Base-by-base conservation (phyloP, 2,888 invertebrate species). In the Pocota personata region DNA sequence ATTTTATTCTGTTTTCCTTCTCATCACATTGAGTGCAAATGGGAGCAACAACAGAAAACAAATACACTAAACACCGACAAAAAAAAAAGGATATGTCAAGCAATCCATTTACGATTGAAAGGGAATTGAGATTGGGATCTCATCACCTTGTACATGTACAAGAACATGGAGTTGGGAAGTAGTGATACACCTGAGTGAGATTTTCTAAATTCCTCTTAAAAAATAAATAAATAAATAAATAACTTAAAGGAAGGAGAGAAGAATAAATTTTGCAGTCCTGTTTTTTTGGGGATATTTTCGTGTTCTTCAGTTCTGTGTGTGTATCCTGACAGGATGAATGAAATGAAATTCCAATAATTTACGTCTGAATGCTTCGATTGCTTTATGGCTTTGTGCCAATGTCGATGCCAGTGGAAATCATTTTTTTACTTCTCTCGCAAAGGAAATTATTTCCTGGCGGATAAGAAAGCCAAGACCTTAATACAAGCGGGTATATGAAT, bases 341-440 rank as follows among this genome's bases (percentile, higher is more conserved):
- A 78, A 84, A 84, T 80, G 80, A 71, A 80, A 84, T 84, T 84
- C 75, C 84, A 80, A 84, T 84, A 84, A 80, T 80, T 84, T 75
- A 84, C 75, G 80, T 80, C 80, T 84, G 84, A 84, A 84, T 75
- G 84, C 84, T 80, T 84, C 84, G 84, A 80, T 80, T 84, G 75
- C 80, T 84, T 84, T 84, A 84, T 80, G 84, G 84, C 75, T 80
- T 84, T 75, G 64, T 80, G 80, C 80, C 83, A 79, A 79, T 64
- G 64, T 62, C 62, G 46, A 78, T 78, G 64, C 73, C 78, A 66
- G 69, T 79, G 48, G 79, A 73, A 79, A 79, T 67, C 46, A 77
- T 67, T 58, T 60, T 67, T 67, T 43, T 80, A 32, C 32, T 60
- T 16, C n/a, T 55, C 43, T 43, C 21, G 7, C 57, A 55, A 64